Evolutionary conservation across 2,113 vertebrate genomes (phyloP), one percentile per base, ranked within the genome.

Genomic region (Oreotragus oreotragus): DNA sequence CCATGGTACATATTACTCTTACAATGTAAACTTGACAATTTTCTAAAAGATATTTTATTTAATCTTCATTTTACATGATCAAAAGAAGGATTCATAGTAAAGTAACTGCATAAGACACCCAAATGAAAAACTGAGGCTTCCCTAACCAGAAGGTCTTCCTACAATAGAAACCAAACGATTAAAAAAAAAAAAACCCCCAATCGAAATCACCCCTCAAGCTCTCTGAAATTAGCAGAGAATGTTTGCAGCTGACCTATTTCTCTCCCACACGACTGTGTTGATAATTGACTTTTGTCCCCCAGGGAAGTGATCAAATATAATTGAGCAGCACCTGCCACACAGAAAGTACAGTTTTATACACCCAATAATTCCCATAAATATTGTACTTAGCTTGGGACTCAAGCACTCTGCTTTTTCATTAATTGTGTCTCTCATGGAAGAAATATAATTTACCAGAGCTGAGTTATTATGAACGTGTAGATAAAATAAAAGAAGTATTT

Each of bases 201-300:
- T 98, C 43, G 79, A 47, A 98, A 58, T 39, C 93, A 85, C 36
- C 94, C 79, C 90, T 90, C 36, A 84, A 98, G 98, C 90, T 81
- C 91, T 94, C 95, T 87, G 92, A 87, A 97, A 97, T 89, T 89
- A 87, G 62, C 88, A 87, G 96, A 96, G 70, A 91, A 84, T 21
- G 97, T 97, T 95, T 98, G 92, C 97, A 92, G 95, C 95, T 98
- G 98, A 98, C 99, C 99, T 98, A 99, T 97, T 99, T 99, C 89
- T 96, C 94, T 57, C 97, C 94, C 96, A 88, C 83, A 84, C 62
- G 14, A 96, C 91, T 93, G 86, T 95, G 96, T 66, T 97, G 93
- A 97, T 97, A 99, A 99, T 98, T 99, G 98, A 98, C 98, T 99
- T 97, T 96, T 97, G 97, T 98, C 97, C 99, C 98, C 98, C 96